Evolutionary conservation across 2,797 vertebrate species (phyloP), one percentile per base, ranked within the genome.

Genomic region (Yasuhikotakia modesta): DNA sequence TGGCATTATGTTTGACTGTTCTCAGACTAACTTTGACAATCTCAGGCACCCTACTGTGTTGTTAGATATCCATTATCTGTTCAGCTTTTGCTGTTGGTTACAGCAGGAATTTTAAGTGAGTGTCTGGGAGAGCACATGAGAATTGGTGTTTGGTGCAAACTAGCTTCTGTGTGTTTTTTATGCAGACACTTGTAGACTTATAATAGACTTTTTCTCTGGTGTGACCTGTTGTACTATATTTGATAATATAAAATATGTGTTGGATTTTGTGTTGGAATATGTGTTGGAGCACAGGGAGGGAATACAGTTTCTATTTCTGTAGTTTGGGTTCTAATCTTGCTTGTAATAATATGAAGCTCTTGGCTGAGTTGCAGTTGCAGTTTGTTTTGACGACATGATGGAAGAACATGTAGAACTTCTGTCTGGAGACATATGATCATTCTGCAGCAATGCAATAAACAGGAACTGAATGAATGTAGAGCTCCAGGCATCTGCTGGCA

Each of bases 311-410:
- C 58, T 64, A 52, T 73, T 73, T 52, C 8, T 73, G 71, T 64
- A 52, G 48, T 14, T 53, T 19, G 48, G 39, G 35, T 17, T 72
- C 24, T 61, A 61, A 61, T 72, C 6, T 21, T 48, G 22, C 30
- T 74, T 24, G 60, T 74, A 65, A 53, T 65, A 65, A 43, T 24
- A 74, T 65, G 46, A 53, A 74, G 16, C 60, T 39, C 30, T 65
- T 53, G 72, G 72, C 72, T 53, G 48, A 16, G 19, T 65, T 53
- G 10, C 24, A 53, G 46, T 52, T 22, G 2, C 21, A 65, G 61
- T 74, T 73, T 73, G 71, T 52, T 73, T 73, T 73, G 71, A 61
- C 71, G 0, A 64, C 45, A 21, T 14, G 13, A n/a, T n/a, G n/a
- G n/a, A n/a, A n/a, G n/a, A n/a, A n/a, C 27, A 64, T 50, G 17